These are phyloP conservation scores for Abramis brama DNA, from an alignment of 2,113 vertebrate species.

Conservation along the genomic window DNA sequence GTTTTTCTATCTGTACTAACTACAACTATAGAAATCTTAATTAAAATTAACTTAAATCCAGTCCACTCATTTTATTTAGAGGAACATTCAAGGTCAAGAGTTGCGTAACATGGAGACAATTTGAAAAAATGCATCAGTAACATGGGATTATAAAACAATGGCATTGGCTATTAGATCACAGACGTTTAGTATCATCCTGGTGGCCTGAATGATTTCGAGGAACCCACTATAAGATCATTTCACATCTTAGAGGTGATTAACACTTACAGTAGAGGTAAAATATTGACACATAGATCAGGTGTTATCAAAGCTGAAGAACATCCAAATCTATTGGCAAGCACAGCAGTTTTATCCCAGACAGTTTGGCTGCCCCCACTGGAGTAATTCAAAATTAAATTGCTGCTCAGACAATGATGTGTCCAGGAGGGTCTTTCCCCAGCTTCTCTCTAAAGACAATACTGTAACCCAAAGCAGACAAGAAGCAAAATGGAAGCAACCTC, in stretches of 20 bases:
- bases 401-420: slow-evolving; percentile 57
- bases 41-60: background rate
- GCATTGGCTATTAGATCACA: slow-evolving; percentile 37
- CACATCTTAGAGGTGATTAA: slow-evolving; percentile 40
- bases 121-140: background rate
- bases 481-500: slow-evolving; percentile 18
- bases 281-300: slow-evolving; percentile 60
- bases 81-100: background rate
- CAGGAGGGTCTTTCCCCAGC: slow-evolving; percentile 49
- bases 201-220: slow-evolving; percentile 28
- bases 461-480: slow-evolving; percentile 1
- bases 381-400: slow-evolving; percentile 61
- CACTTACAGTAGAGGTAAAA: slow-evolving; percentile 56
- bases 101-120: background rate
- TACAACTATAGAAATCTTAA: background rate
- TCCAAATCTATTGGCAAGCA: slow-evolving; percentile 58
- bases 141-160: slow-evolving; percentile 8
- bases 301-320: slow-evolving; percentile 61
- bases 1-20: background rate
- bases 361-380: slow-evolving; percentile 54
- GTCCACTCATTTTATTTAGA: background rate
- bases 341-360: slow-evolving; percentile 51
- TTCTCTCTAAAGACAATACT: slow-evolving; percentile 30
- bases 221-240: slow-evolving; percentile 46
- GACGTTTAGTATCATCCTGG: slow-evolving; percentile 18